Percentiles rank a stretch among this genome's conserved stretches.
Evolutionary conservation across 2,888 invertebrate genomes (phyloP).

Genomic region (Limnephilus marmoratus): DNA sequence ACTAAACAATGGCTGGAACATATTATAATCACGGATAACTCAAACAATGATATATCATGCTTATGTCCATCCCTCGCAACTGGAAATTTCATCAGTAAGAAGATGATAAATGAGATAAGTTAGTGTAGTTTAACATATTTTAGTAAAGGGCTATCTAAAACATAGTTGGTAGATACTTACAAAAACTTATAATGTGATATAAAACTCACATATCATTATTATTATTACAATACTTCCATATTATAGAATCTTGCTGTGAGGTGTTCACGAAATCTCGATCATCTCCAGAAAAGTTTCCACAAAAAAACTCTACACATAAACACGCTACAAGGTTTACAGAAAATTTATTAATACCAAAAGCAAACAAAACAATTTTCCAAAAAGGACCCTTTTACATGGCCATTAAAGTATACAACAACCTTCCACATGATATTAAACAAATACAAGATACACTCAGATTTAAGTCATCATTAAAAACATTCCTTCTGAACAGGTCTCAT

Average conservation of each 20-base stretch:
- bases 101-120: neutral
- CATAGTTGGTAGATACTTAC: neutral
- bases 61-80: neutral
- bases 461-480: too few relatives aligned
- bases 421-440: too few relatives aligned
- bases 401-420: too few relatives aligned
- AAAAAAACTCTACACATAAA: too few relatives aligned
- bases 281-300: too few relatives aligned
- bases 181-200: neutral
- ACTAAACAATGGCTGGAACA: neutral
- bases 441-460: too few relatives aligned
- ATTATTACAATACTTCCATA: neutral
- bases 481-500: too few relatives aligned
- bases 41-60: neutral
- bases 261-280: too few relatives aligned
- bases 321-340: too few relatives aligned
- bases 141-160: neutral
- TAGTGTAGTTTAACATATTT: neutral
- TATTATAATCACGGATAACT: neutral
- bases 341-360: too few relatives aligned
- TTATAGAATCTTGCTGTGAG: neutral
- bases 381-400: too few relatives aligned
- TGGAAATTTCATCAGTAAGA: neutral
- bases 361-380: too few relatives aligned
- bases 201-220: neutral